A percentile compares a stretch with the other conserved stretches of the same genome.
phyloP scores from a whole-genome alignment of 2,888 invertebrate species.

The Troides oblongomaculatus region DNA sequence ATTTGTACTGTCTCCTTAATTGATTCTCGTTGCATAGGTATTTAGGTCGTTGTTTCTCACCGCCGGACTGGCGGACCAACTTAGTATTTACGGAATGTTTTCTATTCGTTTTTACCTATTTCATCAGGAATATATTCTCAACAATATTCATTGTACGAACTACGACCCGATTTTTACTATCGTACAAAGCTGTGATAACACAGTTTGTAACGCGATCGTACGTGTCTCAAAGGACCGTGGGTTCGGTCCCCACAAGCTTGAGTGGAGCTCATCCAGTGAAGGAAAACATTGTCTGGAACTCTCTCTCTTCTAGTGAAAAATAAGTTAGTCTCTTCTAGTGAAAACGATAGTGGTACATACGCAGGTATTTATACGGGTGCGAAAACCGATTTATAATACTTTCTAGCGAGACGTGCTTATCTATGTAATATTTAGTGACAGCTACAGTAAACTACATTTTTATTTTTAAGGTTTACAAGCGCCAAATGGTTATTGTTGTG shows the following conservation, averaged over 20 bases:
- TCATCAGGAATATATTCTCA: background rate
- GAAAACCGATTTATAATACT: constrained; percentile 70
- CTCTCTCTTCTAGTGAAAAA: too few species aligned
- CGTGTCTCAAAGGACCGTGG: too few species aligned
- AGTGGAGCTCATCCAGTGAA: too few species aligned
- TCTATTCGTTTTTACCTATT: constrained; percentile 21
- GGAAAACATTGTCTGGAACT: too few species aligned
- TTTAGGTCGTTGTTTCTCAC: constrained; percentile 17
- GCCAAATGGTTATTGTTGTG: too few species aligned
- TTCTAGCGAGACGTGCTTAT: constrained; percentile 40
- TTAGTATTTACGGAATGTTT: constrained; percentile 23
- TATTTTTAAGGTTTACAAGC: too few species aligned
- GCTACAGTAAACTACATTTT: background rate
- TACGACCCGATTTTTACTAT: background rate
- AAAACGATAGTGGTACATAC: constrained; percentile 37
- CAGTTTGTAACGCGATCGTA: too few species aligned
- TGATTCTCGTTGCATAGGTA: constrained; percentile 16
- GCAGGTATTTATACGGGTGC: constrained; percentile 57
- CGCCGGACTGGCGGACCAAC: constrained; percentile 7
- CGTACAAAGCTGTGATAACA: too few species aligned
- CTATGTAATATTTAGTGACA: background rate
- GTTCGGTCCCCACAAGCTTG: too few species aligned
- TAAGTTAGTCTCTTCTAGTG: too few species aligned
- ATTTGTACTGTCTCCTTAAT: constrained; percentile 20
- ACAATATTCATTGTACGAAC: background rate